These are phyloP conservation scores for Catharus minimus DNA, from an alignment of 2,113 vertebrate species.

Conservation along the genomic window DNA sequence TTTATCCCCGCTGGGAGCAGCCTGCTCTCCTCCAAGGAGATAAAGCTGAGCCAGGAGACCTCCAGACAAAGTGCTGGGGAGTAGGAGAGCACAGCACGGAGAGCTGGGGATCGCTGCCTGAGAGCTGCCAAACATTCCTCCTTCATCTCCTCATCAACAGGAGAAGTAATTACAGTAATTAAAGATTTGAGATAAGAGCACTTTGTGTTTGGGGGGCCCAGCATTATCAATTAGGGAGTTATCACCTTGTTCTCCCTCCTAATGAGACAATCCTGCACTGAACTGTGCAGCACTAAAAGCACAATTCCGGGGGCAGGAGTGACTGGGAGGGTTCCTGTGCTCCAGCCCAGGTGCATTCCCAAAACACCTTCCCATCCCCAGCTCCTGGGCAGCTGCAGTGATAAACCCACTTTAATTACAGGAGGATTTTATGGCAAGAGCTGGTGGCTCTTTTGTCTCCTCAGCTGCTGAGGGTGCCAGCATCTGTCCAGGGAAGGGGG, in stretches of 20 bases:
- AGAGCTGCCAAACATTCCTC: background rate
- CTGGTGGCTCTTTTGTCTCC: background rate
- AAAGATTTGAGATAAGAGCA: conserved; percentile 53
- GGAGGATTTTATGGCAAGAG: background rate
- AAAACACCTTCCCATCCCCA: background rate
- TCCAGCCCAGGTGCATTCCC: background rate
- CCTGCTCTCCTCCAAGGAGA: background rate
- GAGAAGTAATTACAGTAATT: conserved; percentile 55
- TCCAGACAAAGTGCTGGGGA: background rate
- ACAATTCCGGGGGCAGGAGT: background rate
- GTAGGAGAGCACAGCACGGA: background rate
- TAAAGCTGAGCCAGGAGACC: background rate
- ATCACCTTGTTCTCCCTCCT: background rate
- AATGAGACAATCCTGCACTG: conserved; percentile 1
- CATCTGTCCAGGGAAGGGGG: background rate
- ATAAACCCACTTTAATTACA: conserved; percentile 11
- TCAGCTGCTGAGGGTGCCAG: background rate
- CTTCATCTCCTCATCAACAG: conserved; percentile 19
- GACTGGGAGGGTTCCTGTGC: background rate
- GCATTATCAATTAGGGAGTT: background rate
- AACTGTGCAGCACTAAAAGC: background rate
- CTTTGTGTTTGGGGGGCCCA: conserved; percentile 30
- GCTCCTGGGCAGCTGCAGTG: background rate
- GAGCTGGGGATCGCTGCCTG: background rate
- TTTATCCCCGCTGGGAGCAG: background rate